Percentiles rank a stretch among this genome's conserved stretches.
These are phyloP conservation scores for Apostichopus japonicus DNA, from an alignment of 35 echinoderm and acorn worm genomes.

Conservation along the genomic window DNA sequence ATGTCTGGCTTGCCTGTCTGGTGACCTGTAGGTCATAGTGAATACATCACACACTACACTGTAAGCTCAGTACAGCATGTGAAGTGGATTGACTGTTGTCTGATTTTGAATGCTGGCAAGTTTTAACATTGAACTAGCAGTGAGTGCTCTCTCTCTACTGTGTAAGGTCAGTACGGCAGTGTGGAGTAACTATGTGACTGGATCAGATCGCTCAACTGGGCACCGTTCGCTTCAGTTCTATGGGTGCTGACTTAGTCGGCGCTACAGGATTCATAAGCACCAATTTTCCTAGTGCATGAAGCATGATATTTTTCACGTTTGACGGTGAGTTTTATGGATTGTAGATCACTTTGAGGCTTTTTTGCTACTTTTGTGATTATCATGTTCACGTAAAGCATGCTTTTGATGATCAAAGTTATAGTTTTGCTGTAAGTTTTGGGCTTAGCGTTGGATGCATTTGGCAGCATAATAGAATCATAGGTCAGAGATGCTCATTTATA, in stretches of 20 bases:
- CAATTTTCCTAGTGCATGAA: neutral
- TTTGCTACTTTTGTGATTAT: neutral
- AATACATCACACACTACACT: constrained; percentile 23
- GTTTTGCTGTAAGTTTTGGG: neutral
- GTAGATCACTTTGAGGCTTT: neutral
- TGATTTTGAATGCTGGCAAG: neutral
- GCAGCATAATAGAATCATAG: constrained; percentile 26
- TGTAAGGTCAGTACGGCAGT: neutral
- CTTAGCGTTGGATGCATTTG: neutral
- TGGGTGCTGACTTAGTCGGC: constrained; percentile 35
- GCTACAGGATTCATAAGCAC: constrained; percentile 25
- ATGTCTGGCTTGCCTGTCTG: constrained; percentile 43
- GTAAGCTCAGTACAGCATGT: neutral
- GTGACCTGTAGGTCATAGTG: constrained; percentile 49
- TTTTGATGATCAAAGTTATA: neutral
- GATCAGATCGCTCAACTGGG: constrained; percentile 30
- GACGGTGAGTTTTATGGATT: constrained; percentile 26
- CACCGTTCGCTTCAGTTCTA: constrained; percentile 28
- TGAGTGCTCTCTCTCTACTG: neutral
- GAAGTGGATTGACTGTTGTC: neutral
- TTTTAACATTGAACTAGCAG: constrained; percentile 49
- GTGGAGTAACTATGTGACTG: neutral
- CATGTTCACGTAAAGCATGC: neutral
- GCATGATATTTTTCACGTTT: constrained; percentile 14
- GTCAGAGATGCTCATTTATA: constrained; percentile 19